A percentile compares a stretch with the other conserved stretches of the same genome.
These are phyloP conservation scores for Bombus impatiens DNA, from an alignment of 1,140 invertebrate genomes.

Conservation along the genomic window DNA sequence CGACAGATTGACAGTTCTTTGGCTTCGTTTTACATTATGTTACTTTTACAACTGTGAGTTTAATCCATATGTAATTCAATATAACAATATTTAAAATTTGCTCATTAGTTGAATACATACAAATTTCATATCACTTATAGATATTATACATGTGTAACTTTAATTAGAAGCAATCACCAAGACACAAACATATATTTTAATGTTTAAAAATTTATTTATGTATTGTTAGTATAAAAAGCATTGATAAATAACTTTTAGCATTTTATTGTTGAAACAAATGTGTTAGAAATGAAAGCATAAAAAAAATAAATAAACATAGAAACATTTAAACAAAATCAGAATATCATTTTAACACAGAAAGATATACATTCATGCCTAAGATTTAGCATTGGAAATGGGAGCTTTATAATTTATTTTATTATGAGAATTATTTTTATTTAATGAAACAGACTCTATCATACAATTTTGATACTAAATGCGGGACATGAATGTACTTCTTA, in stretches of 20 bases:
- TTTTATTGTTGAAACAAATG: not conserved
- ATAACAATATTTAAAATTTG: conserved; percentile 26
- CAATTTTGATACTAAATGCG: conserved; percentile 10
- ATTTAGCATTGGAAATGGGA: conserved; percentile 4
- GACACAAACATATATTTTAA: not conserved
- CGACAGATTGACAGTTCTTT: conserved; percentile 14
- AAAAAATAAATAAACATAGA: not conserved
- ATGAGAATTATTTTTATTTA: not conserved
- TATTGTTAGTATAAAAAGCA: not conserved
- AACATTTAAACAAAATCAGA: not conserved
- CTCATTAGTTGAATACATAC: not conserved
- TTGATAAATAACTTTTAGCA: not conserved
- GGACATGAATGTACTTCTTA: conserved; percentile 7
- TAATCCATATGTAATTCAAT: conserved; percentile 7
- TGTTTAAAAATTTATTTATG: not conserved
- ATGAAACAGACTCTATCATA: not conserved
- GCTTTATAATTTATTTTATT: not conserved
- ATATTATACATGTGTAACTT: conserved; percentile 1
- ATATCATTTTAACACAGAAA: not conserved
- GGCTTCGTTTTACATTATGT: conserved; percentile 8
- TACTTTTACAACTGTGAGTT: not conserved
- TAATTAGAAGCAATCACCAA: not conserved
- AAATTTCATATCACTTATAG: conserved; percentile 13
- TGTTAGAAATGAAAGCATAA: not conserved
- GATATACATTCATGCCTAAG: conserved; percentile 27